Base-by-base conservation (phyloP, 2,113 vertebrate species). In the Mobula hypostoma region DNA sequence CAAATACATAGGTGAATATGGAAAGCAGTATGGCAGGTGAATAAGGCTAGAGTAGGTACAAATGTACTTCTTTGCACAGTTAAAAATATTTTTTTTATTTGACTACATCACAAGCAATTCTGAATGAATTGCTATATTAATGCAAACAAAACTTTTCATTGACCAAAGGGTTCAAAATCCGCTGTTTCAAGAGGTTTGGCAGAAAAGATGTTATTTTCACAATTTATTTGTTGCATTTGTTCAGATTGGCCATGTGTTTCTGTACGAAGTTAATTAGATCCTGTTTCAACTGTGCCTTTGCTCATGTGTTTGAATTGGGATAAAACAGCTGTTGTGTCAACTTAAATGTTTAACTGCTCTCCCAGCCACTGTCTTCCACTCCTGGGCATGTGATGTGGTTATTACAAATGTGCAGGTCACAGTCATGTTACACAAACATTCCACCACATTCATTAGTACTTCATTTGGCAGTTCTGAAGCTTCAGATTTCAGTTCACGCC, bases 341-440 rank as follows among this genome's bases (percentile, higher is more conserved):
- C 94, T 95, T 66, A 94, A 94, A 87, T 88, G 91, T 94, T 94
- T 95, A 95, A 95, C 95, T 95, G 94, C 94, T 95, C 40, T 94
- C 80, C 94, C 95, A 94, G 96, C 95, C 40, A 95, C 94, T 95
- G 93, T 94, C 91, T 93, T 93, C 79, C 0, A 0, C 95, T 96
- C 95, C 94, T 94, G 94, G 95, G 96, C 94, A 5, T 94, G 72
- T 96, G 96, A 97, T 97, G 95, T 85, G 95, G 96, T 96, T 97
- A 96, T 96, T 95, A 95, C 94, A 95, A 96, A 94, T 94, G 95
- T 96, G 94, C 95, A 96, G 96, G 95, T 95, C 94, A 92, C 83
- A 94, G 95, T 95, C 95, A 97, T 96, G 95, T 96, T 96, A 95
- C 92, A 95, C 96, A 96, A 96, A 72, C 95, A 95, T 95, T 97